These are phyloP conservation scores for Choreutis nemorana DNA, from an alignment of 2,888 invertebrate species.

Conservation along the genomic window DNA sequence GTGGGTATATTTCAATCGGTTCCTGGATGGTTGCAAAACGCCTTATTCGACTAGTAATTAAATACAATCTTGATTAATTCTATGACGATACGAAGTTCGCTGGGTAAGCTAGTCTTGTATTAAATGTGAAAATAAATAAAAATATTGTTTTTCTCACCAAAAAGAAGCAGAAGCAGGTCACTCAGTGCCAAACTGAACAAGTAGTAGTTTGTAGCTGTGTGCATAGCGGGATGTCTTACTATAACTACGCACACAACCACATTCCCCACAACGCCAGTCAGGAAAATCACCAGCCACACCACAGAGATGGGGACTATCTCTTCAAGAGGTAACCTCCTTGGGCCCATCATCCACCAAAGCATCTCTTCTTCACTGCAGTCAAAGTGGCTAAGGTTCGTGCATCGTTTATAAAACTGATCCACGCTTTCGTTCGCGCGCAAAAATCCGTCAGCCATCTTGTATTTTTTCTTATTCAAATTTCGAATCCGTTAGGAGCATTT, in stretches of 20 bases:
- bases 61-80: too few relatives aligned
- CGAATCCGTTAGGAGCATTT: too few relatives aligned
- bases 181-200: constrained; percentile 88
- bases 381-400: constrained; percentile 47
- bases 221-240: constrained; percentile 80
- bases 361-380: constrained; percentile 70
- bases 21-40: too few relatives aligned
- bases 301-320: constrained; percentile 70
- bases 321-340: constrained; percentile 65
- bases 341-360: constrained; percentile 67
- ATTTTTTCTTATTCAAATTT: too few relatives aligned
- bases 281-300: constrained; percentile 78
- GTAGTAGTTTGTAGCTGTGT: constrained; percentile 92
- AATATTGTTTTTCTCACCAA: constrained; percentile 87
- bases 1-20: too few relatives aligned
- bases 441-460: constrained; percentile 30
- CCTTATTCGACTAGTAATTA: too few relatives aligned
- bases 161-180: constrained; percentile 79
- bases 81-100: too few relatives aligned
- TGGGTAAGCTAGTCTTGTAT: too few relatives aligned
- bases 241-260: constrained; percentile 87
- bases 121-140: too few relatives aligned
- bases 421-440: constrained; percentile 33
- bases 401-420: constrained; percentile 33
- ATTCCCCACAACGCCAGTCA: constrained; percentile 87